Evolutionary conservation across 2,888 invertebrate genomes (phyloP), one percentile per base, ranked within the genome.

Genomic region (Oeneis ivallda): DNA sequence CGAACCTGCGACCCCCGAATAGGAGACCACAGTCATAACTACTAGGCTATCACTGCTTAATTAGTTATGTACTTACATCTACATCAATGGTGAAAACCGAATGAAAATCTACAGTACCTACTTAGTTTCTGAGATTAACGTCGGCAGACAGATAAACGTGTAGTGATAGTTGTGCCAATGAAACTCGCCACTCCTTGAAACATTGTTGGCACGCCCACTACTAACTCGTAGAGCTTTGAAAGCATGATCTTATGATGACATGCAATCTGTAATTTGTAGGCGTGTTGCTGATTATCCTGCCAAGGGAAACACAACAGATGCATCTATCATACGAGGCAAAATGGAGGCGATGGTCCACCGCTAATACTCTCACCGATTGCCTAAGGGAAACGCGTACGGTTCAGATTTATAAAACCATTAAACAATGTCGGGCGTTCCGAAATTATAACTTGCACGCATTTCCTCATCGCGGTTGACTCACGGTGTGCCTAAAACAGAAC

Each of bases 401-500:
- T 76, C 75, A 81, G 83, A 87, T 89, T 86, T 87, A 87, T 86
- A 85, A 85, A 85, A 83, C 79, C 83, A 83, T 84, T 82, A 83
- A 86, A 89, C 88, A 87, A 86, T 86, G 89, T 89, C 85, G 84
- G 87, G 80, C 79, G 83, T 78, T 83, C 86, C 80, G 81, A 88
- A 89, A 89, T 88, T 88, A 89, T 89, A 89, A 86, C 88, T 81
- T 85, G 87, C 88, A 86, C 87, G 88, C 89, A 89, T 90, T 90
- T 90, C 91, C 90, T 90, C 89, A 87, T 88, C 85, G 83, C 82
- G 79, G 75, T 82, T 90, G 91, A 90, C 83, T 90, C 91, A 90
- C 81, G 75, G 77, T 76, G 87, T 80, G 84, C 89, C 89, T 83
- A 83, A 89, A 91, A 90, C 89, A 89, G 89, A 90, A 88, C 86